phyloP scores from a whole-genome alignment of 2,888 invertebrate genomes.

The Lepidonotus clava region DNA sequence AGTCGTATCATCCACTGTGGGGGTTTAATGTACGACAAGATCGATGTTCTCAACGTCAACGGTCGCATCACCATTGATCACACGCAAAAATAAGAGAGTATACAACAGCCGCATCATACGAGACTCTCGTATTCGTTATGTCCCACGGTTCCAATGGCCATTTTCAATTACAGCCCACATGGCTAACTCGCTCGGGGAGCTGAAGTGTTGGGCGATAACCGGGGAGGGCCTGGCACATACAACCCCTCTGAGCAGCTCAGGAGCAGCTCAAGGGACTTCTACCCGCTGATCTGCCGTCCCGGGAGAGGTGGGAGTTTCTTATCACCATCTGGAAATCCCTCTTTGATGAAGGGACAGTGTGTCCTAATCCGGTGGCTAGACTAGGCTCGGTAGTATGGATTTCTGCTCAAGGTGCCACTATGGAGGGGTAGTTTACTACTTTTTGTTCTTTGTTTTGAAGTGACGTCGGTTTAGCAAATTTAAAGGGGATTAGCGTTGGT shows the following conservation, averaged over 20 bases:
- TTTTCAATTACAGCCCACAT: not conserved
- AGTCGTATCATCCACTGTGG: too few relatives aligned
- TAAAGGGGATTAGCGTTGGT: too few relatives aligned
- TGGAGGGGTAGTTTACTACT: too few relatives aligned
- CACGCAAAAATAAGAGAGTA: not conserved
- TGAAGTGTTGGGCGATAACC: not conserved
- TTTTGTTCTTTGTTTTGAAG: too few relatives aligned
- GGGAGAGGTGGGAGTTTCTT: not conserved
- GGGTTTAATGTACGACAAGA: too few relatives aligned
- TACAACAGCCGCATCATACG: not conserved
- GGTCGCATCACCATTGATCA: not conserved
- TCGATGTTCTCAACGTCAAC: too few relatives aligned
- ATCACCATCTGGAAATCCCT: slow-evolving; percentile 11
- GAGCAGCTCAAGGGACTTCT: not conserved
- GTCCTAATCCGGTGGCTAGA: not conserved
- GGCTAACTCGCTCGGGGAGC: not conserved
- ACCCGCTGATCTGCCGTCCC: not conserved
- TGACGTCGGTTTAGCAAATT: too few relatives aligned
- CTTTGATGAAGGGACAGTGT: slow-evolving; percentile 19
- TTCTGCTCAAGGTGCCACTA: too few relatives aligned
- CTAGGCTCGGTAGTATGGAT: too few relatives aligned
- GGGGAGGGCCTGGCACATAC: too few relatives aligned
- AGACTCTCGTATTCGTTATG: not conserved
- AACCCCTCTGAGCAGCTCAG: not conserved
- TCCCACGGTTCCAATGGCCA: not conserved